Conservation (phyloP, 2,888 invertebrate genomes). For the Meghimatium bilineatum region DNA sequence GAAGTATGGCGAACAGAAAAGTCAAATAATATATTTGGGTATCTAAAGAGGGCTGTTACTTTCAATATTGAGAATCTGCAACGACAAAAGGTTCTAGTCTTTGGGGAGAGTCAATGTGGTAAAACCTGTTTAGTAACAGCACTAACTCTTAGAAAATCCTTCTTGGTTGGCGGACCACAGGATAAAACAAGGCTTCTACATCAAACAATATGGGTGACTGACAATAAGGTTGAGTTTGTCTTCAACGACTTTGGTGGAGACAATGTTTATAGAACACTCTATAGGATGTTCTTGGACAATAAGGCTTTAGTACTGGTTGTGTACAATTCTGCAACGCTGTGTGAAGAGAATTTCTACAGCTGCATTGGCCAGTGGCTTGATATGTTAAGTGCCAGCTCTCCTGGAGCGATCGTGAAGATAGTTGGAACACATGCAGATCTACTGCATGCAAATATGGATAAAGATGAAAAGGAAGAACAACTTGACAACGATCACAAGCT, state of each 20-base stretch:
- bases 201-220: conserved; percentile 70
- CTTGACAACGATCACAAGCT: neutral
- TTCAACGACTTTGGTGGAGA: conserved; percentile 73
- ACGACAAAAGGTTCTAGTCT: conserved; percentile 70
- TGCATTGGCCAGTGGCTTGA: conserved; percentile 73
- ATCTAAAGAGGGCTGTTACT: conserved; percentile 71
- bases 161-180: conserved; percentile 56
- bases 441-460: conserved; percentile 33
- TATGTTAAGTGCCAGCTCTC: conserved; percentile 64
- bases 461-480: conserved; percentile 27
- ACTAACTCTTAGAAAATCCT: conserved; percentile 66
- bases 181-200: conserved; percentile 67
- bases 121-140: conserved; percentile 72
- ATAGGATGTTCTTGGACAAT: conserved; percentile 69
- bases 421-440: conserved; percentile 73
- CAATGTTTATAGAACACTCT: conserved; percentile 64
- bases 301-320: conserved; percentile 70
- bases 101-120: conserved; percentile 73
- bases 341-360: conserved; percentile 59
- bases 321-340: conserved; percentile 68
- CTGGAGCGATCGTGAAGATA: conserved; percentile 73
- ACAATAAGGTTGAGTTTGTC: conserved; percentile 72
- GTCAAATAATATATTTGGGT: conserved; percentile 71
- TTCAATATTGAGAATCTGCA: conserved; percentile 73
- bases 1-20: conserved; percentile 75